Evolutionary conservation across 2,888 invertebrate species (phyloP).

Genomic region (Melanostoma mellinum): DNA sequence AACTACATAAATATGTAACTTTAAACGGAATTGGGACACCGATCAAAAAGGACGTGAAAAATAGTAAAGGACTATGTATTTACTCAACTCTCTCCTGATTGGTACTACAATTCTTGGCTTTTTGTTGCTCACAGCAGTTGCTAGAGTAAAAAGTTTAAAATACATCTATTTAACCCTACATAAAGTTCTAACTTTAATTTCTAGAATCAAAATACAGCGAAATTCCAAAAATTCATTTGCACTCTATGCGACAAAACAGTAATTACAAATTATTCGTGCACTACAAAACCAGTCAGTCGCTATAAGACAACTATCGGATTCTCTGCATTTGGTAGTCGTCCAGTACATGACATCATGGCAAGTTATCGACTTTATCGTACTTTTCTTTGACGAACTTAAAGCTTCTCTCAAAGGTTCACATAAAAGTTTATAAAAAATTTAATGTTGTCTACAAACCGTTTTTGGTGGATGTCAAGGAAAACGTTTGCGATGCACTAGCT

Average conservation of each 20-base stretch:
- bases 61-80: no score
- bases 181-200: no score
- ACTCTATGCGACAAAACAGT: not conserved
- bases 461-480: constrained; percentile 2
- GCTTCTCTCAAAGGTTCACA: not conserved
- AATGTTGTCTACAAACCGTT: constrained; percentile 11
- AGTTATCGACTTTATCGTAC: not conserved
- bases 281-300: constrained; percentile 2
- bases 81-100: no score
- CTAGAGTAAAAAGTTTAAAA: no score
- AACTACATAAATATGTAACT: no score
- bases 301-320: not conserved
- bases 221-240: not conserved
- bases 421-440: constrained; percentile 5
- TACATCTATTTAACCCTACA: no score
- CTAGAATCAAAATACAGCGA: not conserved
- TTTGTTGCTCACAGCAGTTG: no score
- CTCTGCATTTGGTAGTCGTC: not conserved
- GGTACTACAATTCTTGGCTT: no score
- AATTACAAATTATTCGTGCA: not conserved
- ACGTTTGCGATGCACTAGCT: not conserved
- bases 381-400: no score
- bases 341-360: not conserved
- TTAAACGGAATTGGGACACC: no score
- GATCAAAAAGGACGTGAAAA: no score